Evolutionary conservation across 2,113 vertebrate species (phyloP).

Genomic region (Clarias batrachus): DNA sequence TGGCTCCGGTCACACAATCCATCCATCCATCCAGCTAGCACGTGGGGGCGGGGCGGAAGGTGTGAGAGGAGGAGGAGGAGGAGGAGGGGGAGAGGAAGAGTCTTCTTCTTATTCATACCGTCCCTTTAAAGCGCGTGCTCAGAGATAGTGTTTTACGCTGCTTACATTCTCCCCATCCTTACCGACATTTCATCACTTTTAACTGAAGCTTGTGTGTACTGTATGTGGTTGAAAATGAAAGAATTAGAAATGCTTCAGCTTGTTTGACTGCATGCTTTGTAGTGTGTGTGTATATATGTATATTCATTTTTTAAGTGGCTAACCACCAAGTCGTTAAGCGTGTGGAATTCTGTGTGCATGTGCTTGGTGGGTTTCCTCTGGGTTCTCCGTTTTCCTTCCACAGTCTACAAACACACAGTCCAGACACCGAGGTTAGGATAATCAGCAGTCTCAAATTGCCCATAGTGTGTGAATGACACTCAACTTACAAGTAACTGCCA

Average conservation of each 20-base stretch:
- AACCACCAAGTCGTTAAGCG: no score
- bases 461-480: no score
- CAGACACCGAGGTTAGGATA: no score
- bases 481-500: no score
- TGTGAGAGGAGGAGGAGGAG: background rate
- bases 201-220: background rate
- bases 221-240: background rate
- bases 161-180: background rate
- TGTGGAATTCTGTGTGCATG: no score
- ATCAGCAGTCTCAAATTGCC: no score
- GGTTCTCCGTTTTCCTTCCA: no score
- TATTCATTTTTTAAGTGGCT: no score
- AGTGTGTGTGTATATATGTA: no score
- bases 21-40: slow-evolving; percentile 45
- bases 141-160: background rate
- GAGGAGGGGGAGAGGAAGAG: slow-evolving; percentile 46
- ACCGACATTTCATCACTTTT: background rate
- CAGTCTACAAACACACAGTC: no score
- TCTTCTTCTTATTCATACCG: slow-evolving; percentile 35
- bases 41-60: slow-evolving; percentile 12
- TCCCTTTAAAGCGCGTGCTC: slow-evolving; percentile 32
- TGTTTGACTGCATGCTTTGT: background rate
- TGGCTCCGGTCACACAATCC: slow-evolving; percentile 54
- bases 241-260: background rate
- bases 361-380: no score